Conservation (phyloP, 35 echinoderm and acorn worm species). For the Anneissia japonica region DNA sequence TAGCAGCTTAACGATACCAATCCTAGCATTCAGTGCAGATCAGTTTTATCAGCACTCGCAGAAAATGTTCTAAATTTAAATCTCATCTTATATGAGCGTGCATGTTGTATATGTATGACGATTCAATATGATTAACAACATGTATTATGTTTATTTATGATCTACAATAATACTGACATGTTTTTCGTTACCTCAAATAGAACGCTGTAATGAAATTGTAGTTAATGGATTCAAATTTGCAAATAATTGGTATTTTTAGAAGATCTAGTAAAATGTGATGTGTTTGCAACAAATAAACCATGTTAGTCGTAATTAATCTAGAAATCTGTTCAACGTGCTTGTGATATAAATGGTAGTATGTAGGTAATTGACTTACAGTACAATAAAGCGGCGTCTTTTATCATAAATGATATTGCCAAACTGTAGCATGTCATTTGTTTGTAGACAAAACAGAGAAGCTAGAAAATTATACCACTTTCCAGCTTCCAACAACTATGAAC, state of each 20-base stretch:
- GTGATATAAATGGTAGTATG: no score
- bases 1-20: no score
- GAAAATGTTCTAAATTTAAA: background rate
- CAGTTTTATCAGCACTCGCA: background rate
- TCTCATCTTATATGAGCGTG: background rate
- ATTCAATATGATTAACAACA: background rate
- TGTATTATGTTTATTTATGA: background rate
- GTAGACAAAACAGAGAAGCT: no score
- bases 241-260: background rate
- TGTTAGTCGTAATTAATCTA: no score
- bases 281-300: no score
- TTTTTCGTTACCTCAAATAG: background rate
- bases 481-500: no score
- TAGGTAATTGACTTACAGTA: no score
- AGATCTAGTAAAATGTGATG: background rate
- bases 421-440: no score
- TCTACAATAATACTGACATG: background rate
- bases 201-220: background rate
- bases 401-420: background rate
- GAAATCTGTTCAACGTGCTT: no score
- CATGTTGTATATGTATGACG: no score
- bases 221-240: background rate
- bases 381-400: no score
- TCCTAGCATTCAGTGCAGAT: background rate
- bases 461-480: no score